These are phyloP conservation scores for Papilio aristodemus DNA, from an alignment of 1,140 invertebrate genomes.

Conservation along the genomic window DNA sequence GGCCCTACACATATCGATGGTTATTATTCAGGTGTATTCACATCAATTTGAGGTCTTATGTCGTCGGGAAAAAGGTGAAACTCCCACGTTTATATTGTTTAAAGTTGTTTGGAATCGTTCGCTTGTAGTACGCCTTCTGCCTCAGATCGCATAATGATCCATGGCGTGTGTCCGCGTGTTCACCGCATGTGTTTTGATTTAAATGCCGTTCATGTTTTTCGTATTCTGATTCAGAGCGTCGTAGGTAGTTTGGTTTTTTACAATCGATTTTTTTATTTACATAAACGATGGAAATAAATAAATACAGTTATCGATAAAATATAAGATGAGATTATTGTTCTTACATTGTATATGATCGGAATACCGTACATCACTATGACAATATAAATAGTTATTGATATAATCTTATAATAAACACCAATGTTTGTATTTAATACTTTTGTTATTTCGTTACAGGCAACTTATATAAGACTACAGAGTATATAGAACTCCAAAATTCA, in stretches of 20 bases:
- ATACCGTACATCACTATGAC: no score
- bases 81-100: not conserved
- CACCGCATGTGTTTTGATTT: conserved; percentile 7
- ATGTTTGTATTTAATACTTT: no score
- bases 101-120: conserved; percentile 46
- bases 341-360: not conserved
- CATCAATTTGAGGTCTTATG: not conserved
- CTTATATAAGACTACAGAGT: no score
- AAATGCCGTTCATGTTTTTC: conserved; percentile 8
- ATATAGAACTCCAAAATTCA: no score
- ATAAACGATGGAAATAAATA: not conserved
- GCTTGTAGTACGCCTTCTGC: conserved; percentile 45
- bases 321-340: not conserved
- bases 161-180: conserved; percentile 35
- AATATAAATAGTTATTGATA: no score
- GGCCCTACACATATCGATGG: conserved; percentile 25
- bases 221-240: not conserved
- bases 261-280: not conserved
- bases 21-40: not conserved
- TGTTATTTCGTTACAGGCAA: no score
- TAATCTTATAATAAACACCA: no score
- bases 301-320: not conserved
- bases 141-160: conserved; percentile 50
- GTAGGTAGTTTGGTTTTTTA: not conserved
- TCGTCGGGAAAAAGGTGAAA: not conserved